Conservation (phyloP, 2,888 invertebrate genomes). For the Phlogophora meticulosa region DNA sequence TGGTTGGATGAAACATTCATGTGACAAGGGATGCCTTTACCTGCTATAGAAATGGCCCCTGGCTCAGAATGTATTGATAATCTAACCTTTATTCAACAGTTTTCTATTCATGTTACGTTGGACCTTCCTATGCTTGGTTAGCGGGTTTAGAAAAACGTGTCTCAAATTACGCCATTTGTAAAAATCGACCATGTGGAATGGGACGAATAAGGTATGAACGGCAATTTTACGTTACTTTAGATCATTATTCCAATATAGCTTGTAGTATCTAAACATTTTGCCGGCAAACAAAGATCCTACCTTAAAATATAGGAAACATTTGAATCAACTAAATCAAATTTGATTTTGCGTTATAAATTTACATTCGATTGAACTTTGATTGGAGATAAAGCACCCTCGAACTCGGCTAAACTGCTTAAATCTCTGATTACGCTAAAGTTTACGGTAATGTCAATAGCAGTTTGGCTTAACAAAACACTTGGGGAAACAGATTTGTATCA, state of each 20-base stretch:
- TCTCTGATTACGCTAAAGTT: conserved; percentile 58
- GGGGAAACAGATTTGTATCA: conserved; percentile 71
- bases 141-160: conserved; percentile 68
- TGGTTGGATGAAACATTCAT: conserved; percentile 78
- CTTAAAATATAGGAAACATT: conserved; percentile 11
- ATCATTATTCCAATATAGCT: conserved; percentile 1
- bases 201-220: conserved; percentile 22
- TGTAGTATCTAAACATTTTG: conserved; percentile 2
- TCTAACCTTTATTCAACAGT: conserved; percentile 82
- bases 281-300: not conserved
- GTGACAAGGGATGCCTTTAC: conserved; percentile 86
- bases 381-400: conserved; percentile 46
- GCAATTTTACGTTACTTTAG: not conserved
- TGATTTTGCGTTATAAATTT: conserved; percentile 40
- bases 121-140: conserved; percentile 78
- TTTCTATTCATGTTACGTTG: conserved; percentile 78
- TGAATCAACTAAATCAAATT: conserved; percentile 31
- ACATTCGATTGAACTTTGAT: conserved; percentile 52
- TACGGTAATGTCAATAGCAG: conserved; percentile 70
- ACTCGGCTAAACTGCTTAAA: conserved; percentile 50
- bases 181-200: conserved; percentile 52
- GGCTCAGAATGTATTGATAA: conserved; percentile 79
- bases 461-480: conserved; percentile 68
- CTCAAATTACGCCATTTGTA: conserved; percentile 57
- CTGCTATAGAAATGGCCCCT: conserved; percentile 83